Conservation (phyloP, 2,797 vertebrate species). For the Tarsius wallacei region DNA sequence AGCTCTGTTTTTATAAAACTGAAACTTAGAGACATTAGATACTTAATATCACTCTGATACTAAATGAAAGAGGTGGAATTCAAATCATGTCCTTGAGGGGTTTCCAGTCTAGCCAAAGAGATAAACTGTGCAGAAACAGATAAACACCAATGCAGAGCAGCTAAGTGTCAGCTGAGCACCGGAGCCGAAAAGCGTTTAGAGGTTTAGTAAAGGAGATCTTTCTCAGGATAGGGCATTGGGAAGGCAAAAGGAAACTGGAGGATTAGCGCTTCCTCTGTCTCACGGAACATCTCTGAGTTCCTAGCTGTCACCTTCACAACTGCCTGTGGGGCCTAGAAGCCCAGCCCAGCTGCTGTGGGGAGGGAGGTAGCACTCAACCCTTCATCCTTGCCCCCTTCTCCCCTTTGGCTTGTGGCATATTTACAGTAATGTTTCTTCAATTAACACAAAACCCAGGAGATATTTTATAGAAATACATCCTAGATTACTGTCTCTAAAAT, state of each 20-base stretch:
- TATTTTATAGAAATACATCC: slow-evolving; percentile 33
- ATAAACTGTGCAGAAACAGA: not conserved
- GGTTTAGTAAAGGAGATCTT: not conserved
- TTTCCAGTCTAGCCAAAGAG: not conserved
- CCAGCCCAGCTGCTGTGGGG: not conserved
- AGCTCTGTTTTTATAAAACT: not conserved
- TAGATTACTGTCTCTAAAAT: slow-evolving; percentile 8
- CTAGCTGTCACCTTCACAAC: not conserved
- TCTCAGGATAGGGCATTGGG: not conserved
- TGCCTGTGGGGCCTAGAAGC: not conserved
- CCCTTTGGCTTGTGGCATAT: not conserved
- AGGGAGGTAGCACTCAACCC: not conserved
- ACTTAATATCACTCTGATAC: not conserved
- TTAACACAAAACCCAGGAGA: not conserved
- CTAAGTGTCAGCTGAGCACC: not conserved
- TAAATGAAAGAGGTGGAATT: slow-evolving; percentile 46
- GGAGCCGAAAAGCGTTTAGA: not conserved
- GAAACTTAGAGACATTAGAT: slow-evolving; percentile 3
- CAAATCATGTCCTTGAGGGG: not conserved
- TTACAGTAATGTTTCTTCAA: slow-evolving; percentile 27
- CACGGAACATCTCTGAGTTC: not conserved
- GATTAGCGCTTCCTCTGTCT: not conserved
- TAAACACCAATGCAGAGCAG: not conserved
- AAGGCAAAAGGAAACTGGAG: slow-evolving; percentile 38
- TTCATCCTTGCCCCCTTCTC: not conserved